Conservation (phyloP, 92 coral and sea anemone species). For the Chrysogorgia sp. region DNA sequence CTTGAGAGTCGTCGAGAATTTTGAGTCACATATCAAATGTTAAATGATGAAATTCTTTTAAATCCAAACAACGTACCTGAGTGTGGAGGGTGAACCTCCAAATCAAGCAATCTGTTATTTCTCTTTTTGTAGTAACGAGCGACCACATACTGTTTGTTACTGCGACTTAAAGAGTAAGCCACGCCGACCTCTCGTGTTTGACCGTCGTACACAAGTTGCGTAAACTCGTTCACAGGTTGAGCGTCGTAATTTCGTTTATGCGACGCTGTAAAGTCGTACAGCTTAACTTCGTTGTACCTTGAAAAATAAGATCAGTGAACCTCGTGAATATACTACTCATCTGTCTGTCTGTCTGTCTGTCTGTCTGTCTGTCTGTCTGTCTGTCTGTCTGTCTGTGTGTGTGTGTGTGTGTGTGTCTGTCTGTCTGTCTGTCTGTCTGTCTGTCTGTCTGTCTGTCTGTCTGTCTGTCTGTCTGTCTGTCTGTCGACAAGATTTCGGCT, state of each 20-base stretch:
- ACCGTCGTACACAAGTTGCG: slow-evolving; percentile 40
- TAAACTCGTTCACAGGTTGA: slow-evolving; percentile 32
- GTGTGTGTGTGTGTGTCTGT: too few species aligned
- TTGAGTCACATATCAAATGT: not conserved
- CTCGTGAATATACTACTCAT: too few species aligned
- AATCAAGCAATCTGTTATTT: slow-evolving; percentile 5
- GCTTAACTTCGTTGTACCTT: slow-evolving; percentile 43
- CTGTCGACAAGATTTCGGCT: too few species aligned
- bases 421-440: too few species aligned
- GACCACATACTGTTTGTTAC: slow-evolving; percentile 39
- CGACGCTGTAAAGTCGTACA: slow-evolving; percentile 35
- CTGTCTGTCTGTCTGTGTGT: too few species aligned
- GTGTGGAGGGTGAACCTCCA: slow-evolving; percentile 38
- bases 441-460: too few species aligned
- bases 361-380: too few species aligned
- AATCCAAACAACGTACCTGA: slow-evolving; percentile 15
- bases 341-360: too few species aligned
- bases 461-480: too few species aligned
- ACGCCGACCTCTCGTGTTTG: slow-evolving; percentile 45
- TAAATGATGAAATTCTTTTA: not conserved
- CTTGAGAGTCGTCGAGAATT: not conserved
- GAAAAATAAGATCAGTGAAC: not conserved
- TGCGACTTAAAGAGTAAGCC: slow-evolving; percentile 31
- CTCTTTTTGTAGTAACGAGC: slow-evolving; percentile 40
- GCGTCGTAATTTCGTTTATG: slow-evolving; percentile 41